Evolutionary conservation across 2,797 vertebrate genomes (phyloP), one percentile per base, ranked within the genome.

Genomic region (Gambusia yucatana): DNA sequence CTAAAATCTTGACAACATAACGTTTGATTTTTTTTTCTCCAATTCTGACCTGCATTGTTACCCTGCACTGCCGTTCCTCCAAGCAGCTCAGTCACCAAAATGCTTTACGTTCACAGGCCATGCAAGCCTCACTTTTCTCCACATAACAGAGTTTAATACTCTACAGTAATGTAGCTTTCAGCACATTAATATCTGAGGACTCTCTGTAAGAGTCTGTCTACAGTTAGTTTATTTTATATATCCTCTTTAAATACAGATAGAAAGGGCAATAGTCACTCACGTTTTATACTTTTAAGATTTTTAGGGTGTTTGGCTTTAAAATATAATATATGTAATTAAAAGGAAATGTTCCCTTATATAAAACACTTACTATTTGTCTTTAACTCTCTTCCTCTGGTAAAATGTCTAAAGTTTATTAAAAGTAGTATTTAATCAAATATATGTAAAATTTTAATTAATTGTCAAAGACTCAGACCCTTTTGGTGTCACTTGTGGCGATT

Each of bases 261-360:
- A 67, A 41, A 67, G 7, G 4, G 36, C 63, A 41, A 22, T 25
- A 22, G 20, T 67, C 8, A 41, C 17, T 22, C 39, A 67, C 9
- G 17, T 39, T 65, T 67, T 67, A 25, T 67, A 65, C 17, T 65
- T 41, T 63, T 22, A 39, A 67, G 22, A 30, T 73, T 73, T 65
- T 70, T 36, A 25, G 70, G 33, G 4, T 22, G n/a, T 73, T 74
- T 48, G 22, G 33, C 67, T 36, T 20, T 25, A 67, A 25, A 67
- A 41, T 67, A 67, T 25, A 39, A 67, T 39, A 67, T 22, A 25
- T 67, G 10, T 67, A 25, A 67, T 67, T 11, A 52, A 72, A 33
- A 28, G 36, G 33, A 47, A 76, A 72, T 30, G 1, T 13, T 41
- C 22, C 4, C 43, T 11, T 59, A 11, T 48, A 28, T 4, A 44